These are phyloP conservation scores for Cacatua alba DNA, from an alignment of 2,113 vertebrate genomes.

Conservation along the genomic window DNA sequence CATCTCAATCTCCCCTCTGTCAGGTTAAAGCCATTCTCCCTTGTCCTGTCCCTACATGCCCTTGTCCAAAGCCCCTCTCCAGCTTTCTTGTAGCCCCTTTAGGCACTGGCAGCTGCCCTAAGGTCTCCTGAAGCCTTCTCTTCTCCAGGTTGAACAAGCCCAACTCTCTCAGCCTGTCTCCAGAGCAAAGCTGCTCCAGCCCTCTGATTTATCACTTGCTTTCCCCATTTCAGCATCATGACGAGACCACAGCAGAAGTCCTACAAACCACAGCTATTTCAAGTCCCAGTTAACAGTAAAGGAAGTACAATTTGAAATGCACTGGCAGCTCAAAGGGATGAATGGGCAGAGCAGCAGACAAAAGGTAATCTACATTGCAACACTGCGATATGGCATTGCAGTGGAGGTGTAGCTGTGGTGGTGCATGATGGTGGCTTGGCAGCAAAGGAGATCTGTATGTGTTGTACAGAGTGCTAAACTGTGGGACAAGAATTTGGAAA, in stretches of 20 bases:
- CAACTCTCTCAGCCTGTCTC: not conserved
- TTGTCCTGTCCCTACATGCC: no score
- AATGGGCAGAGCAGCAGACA: not conserved
- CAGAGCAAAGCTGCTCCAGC: not conserved
- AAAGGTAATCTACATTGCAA: accelerated
- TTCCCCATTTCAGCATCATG: accelerated
- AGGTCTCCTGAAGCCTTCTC: not conserved
- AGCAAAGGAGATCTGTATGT: not conserved
- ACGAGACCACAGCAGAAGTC: accelerated
- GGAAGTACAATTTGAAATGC: not conserved
- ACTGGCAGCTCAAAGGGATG: not conserved
- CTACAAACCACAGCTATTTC: accelerated
- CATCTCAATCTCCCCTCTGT: no score
- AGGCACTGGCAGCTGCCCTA: no score
- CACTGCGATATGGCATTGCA: not conserved
- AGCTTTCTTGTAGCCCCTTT: no score
- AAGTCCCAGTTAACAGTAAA: not conserved
- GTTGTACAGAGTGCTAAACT: not conserved
- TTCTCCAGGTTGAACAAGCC: not conserved
- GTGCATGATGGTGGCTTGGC: accelerated
- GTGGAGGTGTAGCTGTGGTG: accelerated
- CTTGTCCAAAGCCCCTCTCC: no score
- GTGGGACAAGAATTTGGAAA: not conserved
- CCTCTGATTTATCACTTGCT: not conserved
- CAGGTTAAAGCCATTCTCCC: no score